phyloP scores from a whole-genome alignment of 2,113 vertebrate genomes.

The Hypocryptadius cinnamomeus region DNA sequence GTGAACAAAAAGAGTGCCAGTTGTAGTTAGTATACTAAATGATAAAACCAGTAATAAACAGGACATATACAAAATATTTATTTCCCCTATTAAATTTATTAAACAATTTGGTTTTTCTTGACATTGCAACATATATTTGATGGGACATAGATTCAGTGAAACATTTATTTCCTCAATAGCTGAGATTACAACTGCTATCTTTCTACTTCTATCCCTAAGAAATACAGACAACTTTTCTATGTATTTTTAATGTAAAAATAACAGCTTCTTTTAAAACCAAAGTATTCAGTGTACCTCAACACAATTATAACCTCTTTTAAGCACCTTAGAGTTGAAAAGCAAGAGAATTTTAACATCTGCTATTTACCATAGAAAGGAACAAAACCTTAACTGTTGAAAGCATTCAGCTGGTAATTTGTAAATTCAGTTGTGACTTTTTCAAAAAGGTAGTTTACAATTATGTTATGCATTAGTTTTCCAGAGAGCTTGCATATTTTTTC shows the following conservation, averaged over 20 bases:
- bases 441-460: background rate
- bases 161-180: background rate
- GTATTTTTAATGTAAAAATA: background rate
- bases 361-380: background rate
- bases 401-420: background rate
- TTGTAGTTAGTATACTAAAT: background rate
- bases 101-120: background rate
- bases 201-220: background rate
- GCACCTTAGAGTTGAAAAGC: background rate
- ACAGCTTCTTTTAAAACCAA: background rate
- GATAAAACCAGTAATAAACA: background rate
- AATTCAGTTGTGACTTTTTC: background rate
- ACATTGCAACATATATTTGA: background rate
- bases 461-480: background rate
- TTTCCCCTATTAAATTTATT: background rate
- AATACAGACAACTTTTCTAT: background rate
- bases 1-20: background rate
- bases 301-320: background rate
- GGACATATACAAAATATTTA: background rate
- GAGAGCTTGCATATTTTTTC: background rate
- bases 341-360: background rate
- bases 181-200: background rate
- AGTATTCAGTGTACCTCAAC: background rate
- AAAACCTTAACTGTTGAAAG: background rate
- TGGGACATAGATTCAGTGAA: background rate